Base-by-base conservation (phyloP, 2,113 vertebrate species). In the Strix uralensis region DNA sequence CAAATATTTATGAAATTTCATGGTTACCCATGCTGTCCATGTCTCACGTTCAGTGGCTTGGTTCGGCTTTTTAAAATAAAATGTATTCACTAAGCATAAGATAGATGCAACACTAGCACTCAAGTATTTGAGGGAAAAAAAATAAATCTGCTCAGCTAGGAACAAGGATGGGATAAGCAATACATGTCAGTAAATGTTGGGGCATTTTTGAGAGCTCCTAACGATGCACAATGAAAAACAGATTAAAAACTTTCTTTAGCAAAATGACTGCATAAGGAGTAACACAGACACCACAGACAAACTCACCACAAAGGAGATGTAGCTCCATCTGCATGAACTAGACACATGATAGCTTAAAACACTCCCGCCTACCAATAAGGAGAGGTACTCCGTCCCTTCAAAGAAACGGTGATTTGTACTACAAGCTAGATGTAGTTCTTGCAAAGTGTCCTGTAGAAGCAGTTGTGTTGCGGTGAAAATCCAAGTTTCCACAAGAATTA, bases 1-100 rank as follows among this genome's bases (percentile, higher is more conserved):
- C 61, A 94, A 90, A 81, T 83, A 85, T 77, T 95, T 66, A 66
- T 67, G 57, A 93, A 74, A 87, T 93, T 81, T 93, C 87, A 91
- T 27, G 72, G 74, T 66, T 86, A 88, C 49, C 71, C 92, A 74
- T 30, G 40, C 80, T 86, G 84, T 30, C 54, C 66, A 36, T 14
- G 42, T 63, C 65, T 88, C 78, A 46, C 14, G 4, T 75, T 93
- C 77, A 70, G 58, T 21, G 30, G 65, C 62, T 70, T 30, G 34
- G 13, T 88, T 94, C 69, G 3, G 10, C 78, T 94, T 91, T 90
- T 59, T 85, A 78, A 81, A 93, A 89, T 59, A 79, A 85, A 93
- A 80, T 38, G 27, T 75, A 61, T 66, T 73, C 78, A 65, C 46
- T 10, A 51, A 78, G 55, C 2, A 0, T 10, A 66, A 94, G 72